Percentiles rank a stretch among this genome's conserved stretches.
These are phyloP conservation scores for Drosophila nigritarsus DNA, from an alignment of 2,888 invertebrate species.

Conservation along the genomic window DNA sequence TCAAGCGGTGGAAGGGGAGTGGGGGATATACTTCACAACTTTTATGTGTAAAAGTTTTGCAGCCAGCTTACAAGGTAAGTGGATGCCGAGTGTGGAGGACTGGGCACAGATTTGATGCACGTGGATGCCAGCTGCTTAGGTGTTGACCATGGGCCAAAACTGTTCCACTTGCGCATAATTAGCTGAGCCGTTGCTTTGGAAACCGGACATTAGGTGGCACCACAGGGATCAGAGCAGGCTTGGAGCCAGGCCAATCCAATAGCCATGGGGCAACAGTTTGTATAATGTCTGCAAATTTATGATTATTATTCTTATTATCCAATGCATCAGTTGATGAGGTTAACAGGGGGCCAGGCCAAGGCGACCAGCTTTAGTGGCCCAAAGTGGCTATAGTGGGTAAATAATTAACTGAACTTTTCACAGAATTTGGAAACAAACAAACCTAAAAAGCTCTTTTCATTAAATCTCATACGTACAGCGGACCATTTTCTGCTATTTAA, in stretches of 20 bases:
- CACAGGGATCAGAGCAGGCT: conserved; percentile 6
- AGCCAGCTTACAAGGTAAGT: conserved; percentile 19
- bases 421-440: conserved; percentile 3
- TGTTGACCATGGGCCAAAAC: conserved; percentile 65
- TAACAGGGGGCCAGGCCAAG: neutral
- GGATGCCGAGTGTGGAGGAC: conserved; percentile 33
- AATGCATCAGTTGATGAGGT: neutral
- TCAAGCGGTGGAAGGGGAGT: too few species aligned
- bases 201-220: conserved; percentile 9
- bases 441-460: too few species aligned
- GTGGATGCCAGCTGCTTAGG: conserved; percentile 29
- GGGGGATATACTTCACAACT: conserved; percentile 13
- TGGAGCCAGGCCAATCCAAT: conserved; percentile 15
- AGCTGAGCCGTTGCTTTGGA: conserved; percentile 31
- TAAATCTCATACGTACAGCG: too few species aligned
- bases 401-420: conserved; percentile 19
- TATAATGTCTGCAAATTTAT: conserved; percentile 23
- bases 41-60: conserved; percentile 51
- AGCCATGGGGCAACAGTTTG: conserved; percentile 8
- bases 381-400: neutral
- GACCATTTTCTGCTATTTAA: neutral
- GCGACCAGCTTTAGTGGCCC: neutral
- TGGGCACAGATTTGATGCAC: conserved; percentile 18
- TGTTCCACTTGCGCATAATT: conserved; percentile 69
- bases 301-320: conserved; percentile 37